Evolutionary conservation across 1,140 invertebrate genomes (phyloP).

Genomic region (Manduca sexta): DNA sequence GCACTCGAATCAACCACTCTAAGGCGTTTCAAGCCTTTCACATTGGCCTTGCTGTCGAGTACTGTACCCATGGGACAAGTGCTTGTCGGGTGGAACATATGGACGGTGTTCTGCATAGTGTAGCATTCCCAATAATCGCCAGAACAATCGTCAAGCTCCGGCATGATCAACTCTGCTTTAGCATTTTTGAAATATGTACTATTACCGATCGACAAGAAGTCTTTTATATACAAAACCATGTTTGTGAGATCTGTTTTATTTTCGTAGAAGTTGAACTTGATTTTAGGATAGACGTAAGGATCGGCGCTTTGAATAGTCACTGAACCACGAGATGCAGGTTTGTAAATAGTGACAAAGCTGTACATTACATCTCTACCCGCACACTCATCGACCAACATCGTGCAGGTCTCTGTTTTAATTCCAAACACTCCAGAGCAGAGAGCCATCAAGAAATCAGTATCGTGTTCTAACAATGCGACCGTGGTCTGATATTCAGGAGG

Average conservation of each 20-base stretch:
- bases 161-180: background rate
- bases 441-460: no score
- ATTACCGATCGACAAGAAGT: background rate
- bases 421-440: background rate
- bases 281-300: background rate
- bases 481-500: no score
- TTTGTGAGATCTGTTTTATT: background rate
- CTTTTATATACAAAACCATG: conserved; percentile 2
- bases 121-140: conserved; percentile 5
- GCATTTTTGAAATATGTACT: background rate
- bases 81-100: background rate
- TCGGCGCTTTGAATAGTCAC: conserved; percentile 3
- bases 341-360: background rate
- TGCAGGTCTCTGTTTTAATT: background rate
- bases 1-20: conserved; percentile 4
- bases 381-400: background rate
- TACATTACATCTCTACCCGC: background rate
- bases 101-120: background rate
- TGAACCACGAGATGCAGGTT: conserved; percentile 3
- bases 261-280: background rate
- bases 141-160: background rate
- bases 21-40: background rate
- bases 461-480: no score
- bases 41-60: background rate
- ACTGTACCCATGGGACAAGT: conserved; percentile 7